Evolutionary conservation across 2,797 vertebrate species (phyloP).

Genomic region (Cyprinella venusta): DNA sequence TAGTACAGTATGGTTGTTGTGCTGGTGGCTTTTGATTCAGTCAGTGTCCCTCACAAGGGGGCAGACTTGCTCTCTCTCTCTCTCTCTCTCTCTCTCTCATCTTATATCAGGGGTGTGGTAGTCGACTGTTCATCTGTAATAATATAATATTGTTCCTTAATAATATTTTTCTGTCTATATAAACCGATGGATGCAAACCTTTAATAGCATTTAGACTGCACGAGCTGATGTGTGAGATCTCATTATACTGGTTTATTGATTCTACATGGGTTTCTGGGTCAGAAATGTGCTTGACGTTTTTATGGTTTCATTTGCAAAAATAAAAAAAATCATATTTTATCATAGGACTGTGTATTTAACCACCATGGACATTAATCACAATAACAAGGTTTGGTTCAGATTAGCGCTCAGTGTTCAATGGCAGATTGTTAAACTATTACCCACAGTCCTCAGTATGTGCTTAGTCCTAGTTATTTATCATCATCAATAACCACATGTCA

Average conservation of each 20-base stretch:
- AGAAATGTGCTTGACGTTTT: background rate
- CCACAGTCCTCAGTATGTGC: background rate
- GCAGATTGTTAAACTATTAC: background rate
- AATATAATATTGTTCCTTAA: background rate
- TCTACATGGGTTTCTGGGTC: background rate
- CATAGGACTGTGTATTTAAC: background rate
- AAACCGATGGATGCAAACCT: background rate
- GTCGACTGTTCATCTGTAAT: background rate
- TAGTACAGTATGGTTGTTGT: background rate
- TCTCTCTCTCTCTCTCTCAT: conserved; percentile 17
- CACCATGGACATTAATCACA: background rate
- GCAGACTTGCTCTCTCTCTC: conserved; percentile 58
- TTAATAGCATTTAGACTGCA: background rate
- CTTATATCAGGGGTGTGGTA: conserved; percentile 8
- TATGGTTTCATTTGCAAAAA: background rate
- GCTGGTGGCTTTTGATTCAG: background rate
- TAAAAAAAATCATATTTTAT: background rate
- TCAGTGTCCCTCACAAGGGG: conserved; percentile 53
- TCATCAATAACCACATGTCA: conserved; percentile 8
- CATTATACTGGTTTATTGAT: background rate
- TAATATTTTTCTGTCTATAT: background rate
- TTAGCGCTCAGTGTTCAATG: background rate
- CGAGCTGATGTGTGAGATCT: background rate
- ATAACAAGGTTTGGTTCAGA: background rate
- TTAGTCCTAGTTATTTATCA: background rate